A percentile compares a stretch with the other conserved stretches of the same genome.
Evolutionary conservation across 2,113 vertebrate species (phyloP).

Genomic region (Argyrosomus japonicus): DNA sequence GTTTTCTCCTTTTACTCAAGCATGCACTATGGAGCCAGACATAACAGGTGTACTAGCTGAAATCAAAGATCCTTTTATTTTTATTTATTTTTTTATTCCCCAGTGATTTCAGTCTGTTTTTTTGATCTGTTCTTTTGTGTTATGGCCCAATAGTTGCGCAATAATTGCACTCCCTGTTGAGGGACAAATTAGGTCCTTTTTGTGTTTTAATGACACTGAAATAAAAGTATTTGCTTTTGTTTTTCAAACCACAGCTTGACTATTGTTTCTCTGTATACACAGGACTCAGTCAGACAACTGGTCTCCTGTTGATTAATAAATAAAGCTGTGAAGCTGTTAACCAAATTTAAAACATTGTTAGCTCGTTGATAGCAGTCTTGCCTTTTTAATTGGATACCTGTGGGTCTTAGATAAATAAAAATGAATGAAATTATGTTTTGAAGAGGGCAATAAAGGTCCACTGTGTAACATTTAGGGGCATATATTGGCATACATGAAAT

Average conservation of each 20-base stretch:
- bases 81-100: background rate
- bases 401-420: background rate
- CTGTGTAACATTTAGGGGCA: too few relatives aligned
- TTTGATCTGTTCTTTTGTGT: background rate
- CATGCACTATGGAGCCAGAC: background rate
- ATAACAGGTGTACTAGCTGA: background rate
- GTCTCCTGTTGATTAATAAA: background rate
- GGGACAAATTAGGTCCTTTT: background rate
- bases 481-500: too few relatives aligned
- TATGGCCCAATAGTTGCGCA: background rate
- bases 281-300: background rate
- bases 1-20: background rate
- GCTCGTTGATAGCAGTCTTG: too few relatives aligned
- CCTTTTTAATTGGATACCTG: background rate
- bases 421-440: too few relatives aligned
- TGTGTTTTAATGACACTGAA: background rate
- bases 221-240: background rate
- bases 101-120: background rate
- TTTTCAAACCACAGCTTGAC: background rate
- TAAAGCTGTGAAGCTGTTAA: background rate
- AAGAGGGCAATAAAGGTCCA: too few relatives aligned
- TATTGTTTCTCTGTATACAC: background rate
- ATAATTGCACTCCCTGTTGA: constrained; percentile 1
- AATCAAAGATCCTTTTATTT: constrained; percentile 23
- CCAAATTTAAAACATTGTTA: background rate